Conservation (phyloP, 1,140 invertebrate genomes). For the Brachionus asplanchnoidis region DNA sequence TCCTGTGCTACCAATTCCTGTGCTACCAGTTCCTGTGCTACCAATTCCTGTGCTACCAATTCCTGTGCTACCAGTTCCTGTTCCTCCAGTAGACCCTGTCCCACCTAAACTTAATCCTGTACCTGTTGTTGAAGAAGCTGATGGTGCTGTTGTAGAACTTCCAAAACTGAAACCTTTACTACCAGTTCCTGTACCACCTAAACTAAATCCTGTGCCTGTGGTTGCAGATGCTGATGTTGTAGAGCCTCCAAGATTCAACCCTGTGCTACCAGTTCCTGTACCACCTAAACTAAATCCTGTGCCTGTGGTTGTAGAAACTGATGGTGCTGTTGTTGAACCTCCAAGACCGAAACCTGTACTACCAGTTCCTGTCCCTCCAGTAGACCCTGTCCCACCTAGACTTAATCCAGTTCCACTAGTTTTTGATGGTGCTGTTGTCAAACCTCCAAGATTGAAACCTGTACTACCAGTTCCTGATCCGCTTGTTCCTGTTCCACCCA, state of each 20-base stretch:
- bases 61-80: neutral
- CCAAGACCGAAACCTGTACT: too few relatives aligned
- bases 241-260: neutral
- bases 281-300: neutral
- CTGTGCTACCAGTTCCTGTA: neutral
- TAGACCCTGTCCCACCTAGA: neutral
- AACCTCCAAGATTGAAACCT: neutral
- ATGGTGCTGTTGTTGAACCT: too few relatives aligned
- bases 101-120: neutral
- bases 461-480: too few relatives aligned
- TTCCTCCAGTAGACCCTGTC: neutral
- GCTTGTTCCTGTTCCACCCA: neutral
- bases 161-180: neutral
- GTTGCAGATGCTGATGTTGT: neutral
- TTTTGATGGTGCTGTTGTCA: neutral
- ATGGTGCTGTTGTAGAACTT: neutral
- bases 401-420: too few relatives aligned
- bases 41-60: neutral
- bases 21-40: neutral
- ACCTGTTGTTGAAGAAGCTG: neutral
- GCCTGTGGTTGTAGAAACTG: neutral
- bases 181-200: neutral
- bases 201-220: neutral
- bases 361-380: neutral
- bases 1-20: neutral